Conservation (phyloP, 2,113 vertebrate genomes). For the Pangasianodon hypophthalmus region DNA sequence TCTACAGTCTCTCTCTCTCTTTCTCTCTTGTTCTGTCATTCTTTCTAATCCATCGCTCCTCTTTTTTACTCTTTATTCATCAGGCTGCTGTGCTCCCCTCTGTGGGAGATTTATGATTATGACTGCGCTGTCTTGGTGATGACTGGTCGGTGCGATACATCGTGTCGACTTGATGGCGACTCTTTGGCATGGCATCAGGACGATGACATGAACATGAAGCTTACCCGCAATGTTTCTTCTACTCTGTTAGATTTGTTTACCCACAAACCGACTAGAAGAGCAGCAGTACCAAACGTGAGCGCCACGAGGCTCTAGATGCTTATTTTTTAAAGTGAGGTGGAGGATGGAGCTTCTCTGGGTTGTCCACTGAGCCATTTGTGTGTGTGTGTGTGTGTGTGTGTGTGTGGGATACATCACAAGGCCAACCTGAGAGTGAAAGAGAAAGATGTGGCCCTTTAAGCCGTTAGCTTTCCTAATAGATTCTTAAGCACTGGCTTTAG, state of each 20-base stretch:
- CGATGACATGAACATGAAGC: neutral
- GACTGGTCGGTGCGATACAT: constrained; percentile 64
- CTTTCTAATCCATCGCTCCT: constrained; percentile 8
- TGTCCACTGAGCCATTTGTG: constrained; percentile 16
- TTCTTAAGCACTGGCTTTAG: constrained; percentile 84
- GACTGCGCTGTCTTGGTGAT: constrained; percentile 72
- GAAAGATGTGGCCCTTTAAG: constrained; percentile 78
- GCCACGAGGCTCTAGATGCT: neutral
- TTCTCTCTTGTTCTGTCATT: constrained; percentile 51
- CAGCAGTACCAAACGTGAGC: neutral
- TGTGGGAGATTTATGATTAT: constrained; percentile 71
- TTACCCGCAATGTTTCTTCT: constrained; percentile 25
- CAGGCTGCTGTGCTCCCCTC: constrained; percentile 6
- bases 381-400: constrained; percentile 18
- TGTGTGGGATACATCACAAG: constrained; percentile 32
- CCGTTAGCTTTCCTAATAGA: constrained; percentile 78
- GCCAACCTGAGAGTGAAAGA: constrained; percentile 65
- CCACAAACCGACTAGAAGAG: constrained; percentile 27
- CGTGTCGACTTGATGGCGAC: constrained; percentile 62
- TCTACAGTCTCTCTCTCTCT: constrained; percentile 55
- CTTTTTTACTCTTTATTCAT: constrained; percentile 30
- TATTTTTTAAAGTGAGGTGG: neutral
- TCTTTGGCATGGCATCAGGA: constrained; percentile 59
- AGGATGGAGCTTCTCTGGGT: neutral
- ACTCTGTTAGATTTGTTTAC: constrained; percentile 36